These are phyloP conservation scores for Anagrus nilaparvatae DNA, from an alignment of 1,140 invertebrate species.

Conservation along the genomic window DNA sequence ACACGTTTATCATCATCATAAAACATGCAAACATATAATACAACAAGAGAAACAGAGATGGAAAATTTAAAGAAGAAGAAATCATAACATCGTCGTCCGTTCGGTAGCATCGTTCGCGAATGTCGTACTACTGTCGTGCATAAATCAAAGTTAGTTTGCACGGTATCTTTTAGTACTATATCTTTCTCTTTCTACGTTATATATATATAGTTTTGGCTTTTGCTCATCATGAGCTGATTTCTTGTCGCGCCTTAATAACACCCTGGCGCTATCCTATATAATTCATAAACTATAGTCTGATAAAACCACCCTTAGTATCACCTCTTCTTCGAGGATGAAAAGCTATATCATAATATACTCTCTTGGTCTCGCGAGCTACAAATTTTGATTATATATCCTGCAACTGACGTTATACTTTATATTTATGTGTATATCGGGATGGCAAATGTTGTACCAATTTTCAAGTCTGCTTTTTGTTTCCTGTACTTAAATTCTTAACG, in stretches of 20 bases:
- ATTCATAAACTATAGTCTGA: no score
- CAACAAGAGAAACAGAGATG: no score
- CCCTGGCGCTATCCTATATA: slow-evolving; percentile 21
- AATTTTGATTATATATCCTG: slow-evolving; percentile 45
- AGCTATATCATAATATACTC: no score
- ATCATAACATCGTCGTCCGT: background rate
- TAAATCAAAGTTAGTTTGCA: slow-evolving; percentile 41
- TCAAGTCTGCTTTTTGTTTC: slow-evolving; percentile 43
- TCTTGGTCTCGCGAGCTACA: slow-evolving; percentile 38
- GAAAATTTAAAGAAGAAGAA: no score
- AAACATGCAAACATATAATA: no score
- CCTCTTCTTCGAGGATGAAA: no score
- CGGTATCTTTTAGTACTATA: slow-evolving; percentile 38
- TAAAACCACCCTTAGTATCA: no score
- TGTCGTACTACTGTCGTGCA: slow-evolving; percentile 38
- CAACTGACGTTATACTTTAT: slow-evolving; percentile 38
- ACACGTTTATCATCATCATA: no score
- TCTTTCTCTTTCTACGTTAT: no score
- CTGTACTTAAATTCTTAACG: slow-evolving; percentile 14
- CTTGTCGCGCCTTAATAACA: slow-evolving; percentile 45
- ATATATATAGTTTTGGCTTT: no score
- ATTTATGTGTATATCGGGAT: background rate
- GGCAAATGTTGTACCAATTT: slow-evolving; percentile 19
- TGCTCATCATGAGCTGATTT: slow-evolving; percentile 40
- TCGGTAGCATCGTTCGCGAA: slow-evolving; percentile 17